phyloP scores from a whole-genome alignment of 2,113 vertebrate genomes.

The Rhizomys pruinosus region DNA sequence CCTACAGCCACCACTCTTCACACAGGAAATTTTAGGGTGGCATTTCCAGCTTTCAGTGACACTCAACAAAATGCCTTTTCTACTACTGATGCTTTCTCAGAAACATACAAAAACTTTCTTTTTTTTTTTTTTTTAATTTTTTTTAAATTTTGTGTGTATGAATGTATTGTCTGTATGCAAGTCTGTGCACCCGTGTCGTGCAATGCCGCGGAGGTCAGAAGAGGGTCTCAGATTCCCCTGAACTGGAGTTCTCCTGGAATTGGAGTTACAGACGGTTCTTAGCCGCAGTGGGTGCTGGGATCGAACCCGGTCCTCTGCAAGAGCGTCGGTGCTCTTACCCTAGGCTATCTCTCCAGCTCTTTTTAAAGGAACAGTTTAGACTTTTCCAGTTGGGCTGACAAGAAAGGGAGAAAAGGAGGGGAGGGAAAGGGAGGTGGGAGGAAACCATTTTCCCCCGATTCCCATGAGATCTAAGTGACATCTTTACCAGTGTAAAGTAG shows the following conservation, averaged over 20 bases:
- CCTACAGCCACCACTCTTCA: not conserved
- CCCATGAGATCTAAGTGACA: not conserved
- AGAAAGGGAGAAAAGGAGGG: not conserved
- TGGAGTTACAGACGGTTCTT: too few species aligned
- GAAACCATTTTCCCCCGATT: conserved; percentile 13
- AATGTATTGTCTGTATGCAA: too few species aligned
- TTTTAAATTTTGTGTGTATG: too few species aligned
- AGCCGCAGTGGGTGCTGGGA: too few species aligned
- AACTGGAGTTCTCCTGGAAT: too few species aligned
- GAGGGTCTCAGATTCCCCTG: too few species aligned
- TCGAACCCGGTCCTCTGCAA: too few species aligned
- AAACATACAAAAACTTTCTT: conserved; percentile 22
- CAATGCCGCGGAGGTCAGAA: too few species aligned
- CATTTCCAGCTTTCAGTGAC: conserved; percentile 32
- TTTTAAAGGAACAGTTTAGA: conserved; percentile 30
- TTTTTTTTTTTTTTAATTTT: too few species aligned
- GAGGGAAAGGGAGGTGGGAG: not conserved
- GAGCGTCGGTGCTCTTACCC: too few species aligned
- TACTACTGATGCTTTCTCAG: not conserved
- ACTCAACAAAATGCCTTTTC: conserved; percentile 11
- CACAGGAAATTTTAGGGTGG: not conserved
- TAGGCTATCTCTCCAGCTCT: too few species aligned
- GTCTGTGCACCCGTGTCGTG: too few species aligned
- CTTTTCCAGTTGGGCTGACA: not conserved
- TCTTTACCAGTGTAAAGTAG: conserved; percentile 4